Evolutionary conservation across 2,113 vertebrate genomes (phyloP).

Genomic region (Sinosuthora webbiana): DNA sequence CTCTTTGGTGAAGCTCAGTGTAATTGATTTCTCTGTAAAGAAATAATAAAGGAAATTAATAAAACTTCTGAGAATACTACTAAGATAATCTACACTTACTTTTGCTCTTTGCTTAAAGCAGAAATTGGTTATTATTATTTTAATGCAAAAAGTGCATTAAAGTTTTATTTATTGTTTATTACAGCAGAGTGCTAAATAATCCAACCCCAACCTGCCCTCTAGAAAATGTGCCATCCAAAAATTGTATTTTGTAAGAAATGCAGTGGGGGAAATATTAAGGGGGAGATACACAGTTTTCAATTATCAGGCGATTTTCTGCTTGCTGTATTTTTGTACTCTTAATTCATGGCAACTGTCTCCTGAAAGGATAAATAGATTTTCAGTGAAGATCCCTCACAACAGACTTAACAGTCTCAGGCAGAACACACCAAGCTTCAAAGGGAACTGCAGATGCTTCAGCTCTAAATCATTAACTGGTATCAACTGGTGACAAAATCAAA

Average conservation of each 20-base stretch:
- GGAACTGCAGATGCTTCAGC: neutral
- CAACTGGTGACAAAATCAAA: neutral
- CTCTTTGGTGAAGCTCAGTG: slow-evolving; percentile 86
- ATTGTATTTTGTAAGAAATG: neutral
- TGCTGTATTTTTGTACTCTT: neutral
- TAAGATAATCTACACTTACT: neutral
- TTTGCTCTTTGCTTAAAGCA: neutral
- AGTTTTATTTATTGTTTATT: neutral
- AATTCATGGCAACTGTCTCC: neutral
- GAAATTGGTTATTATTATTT: neutral
- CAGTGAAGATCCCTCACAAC: neutral
- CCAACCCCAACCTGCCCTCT: neutral
- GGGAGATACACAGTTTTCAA: neutral
- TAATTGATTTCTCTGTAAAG: slow-evolving; percentile 83
- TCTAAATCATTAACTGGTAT: neutral
- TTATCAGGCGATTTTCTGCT: neutral
- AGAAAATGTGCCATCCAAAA: neutral
- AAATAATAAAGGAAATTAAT: neutral
- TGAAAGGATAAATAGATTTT: neutral
- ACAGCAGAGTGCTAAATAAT: neutral
- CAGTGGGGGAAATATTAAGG: neutral
- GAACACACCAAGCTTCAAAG: neutral
- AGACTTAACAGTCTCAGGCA: neutral
- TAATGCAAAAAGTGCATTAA: neutral
- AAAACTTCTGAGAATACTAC: neutral